Percentiles rank a stretch among this genome's conserved stretches.
These are phyloP conservation scores for Sycophila sp. DNA, from an alignment of 1,140 invertebrate species.

Conservation along the genomic window DNA sequence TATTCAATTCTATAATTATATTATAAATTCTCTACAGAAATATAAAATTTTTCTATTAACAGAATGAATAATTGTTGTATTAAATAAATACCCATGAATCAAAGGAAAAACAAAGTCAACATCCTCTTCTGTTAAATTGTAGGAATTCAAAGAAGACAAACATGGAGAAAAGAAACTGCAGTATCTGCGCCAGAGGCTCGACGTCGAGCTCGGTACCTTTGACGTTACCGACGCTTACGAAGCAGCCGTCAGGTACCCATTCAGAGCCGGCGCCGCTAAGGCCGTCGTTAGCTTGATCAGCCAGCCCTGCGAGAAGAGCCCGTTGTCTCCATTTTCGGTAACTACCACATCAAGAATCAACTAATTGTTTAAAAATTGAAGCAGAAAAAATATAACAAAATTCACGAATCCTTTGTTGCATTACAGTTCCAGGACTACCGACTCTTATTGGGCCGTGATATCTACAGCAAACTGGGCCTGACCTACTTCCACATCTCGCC, in stretches of 20 bases:
- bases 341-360: conserved; percentile 15
- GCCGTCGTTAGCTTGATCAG: conserved; percentile 67
- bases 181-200: conserved; percentile 52
- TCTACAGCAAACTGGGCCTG: conserved; percentile 57
- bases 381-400: neutral
- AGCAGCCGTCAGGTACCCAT: conserved; percentile 70
- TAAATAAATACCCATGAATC: no score
- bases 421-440: conserved; percentile 64
- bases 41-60: no score
- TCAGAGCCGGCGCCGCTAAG: conserved; percentile 70
- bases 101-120: no score
- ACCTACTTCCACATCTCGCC: conserved; percentile 60
- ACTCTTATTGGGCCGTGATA: conserved; percentile 58
- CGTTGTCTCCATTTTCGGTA: conserved; percentile 57
- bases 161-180: conserved; percentile 39
- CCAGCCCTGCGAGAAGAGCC: conserved; percentile 58
- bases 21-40: no score
- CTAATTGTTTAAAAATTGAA: neutral
- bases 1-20: no score
- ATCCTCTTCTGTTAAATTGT: no score
- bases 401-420: conserved; percentile 1
- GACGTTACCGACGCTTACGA: conserved; percentile 66
- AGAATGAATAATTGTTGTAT: no score
- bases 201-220: conserved; percentile 58
- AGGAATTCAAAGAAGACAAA: conserved; percentile 54